Conservation (phyloP, 2,797 vertebrate genomes). For the Huso huso region DNA sequence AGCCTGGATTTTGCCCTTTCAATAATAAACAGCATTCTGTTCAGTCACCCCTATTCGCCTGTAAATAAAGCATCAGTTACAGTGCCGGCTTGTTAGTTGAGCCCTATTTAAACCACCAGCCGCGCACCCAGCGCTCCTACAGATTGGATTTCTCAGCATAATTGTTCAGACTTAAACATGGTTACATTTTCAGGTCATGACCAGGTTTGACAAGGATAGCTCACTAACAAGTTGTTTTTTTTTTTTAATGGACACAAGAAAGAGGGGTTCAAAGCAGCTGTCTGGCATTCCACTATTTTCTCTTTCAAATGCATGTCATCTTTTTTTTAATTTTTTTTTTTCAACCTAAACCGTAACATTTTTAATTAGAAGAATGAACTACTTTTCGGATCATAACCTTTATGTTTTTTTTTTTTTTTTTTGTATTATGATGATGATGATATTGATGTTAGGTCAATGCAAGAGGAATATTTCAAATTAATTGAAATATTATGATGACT, state of each 20-base stretch:
- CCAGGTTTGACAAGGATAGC: neutral
- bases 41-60: neutral
- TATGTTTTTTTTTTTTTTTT: no score
- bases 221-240: neutral
- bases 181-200: neutral
- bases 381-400: no score
- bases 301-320: no score
- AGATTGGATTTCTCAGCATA: neutral
- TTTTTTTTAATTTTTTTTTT: no score
- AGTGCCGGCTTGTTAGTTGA: neutral
- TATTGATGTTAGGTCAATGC: no score
- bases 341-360: no score
- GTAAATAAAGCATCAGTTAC: neutral
- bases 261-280: no score
- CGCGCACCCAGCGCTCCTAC: neutral
- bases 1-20: conserved; percentile 26
- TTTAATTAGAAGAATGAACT: no score
- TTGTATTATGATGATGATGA: no score
- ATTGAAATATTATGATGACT: no score
- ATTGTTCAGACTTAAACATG: neutral
- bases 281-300: no score
- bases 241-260: neutral
- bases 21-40: conserved; percentile 9
- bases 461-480: no score
- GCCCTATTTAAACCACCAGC: neutral